Evolutionary conservation across 2,888 invertebrate genomes (phyloP).

Genomic region (Thecophora atra): DNA sequence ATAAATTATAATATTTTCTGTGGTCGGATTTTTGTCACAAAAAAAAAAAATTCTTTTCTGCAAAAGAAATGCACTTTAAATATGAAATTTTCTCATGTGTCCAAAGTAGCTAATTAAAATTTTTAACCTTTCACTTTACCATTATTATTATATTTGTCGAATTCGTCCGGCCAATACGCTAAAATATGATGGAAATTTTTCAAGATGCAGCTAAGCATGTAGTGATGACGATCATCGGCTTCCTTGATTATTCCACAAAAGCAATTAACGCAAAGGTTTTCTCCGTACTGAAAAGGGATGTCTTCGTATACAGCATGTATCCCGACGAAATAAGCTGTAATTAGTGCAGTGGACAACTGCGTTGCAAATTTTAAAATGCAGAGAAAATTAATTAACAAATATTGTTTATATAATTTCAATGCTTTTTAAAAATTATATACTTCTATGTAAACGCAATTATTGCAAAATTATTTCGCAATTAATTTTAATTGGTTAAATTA

Average conservation of each 20-base stretch:
- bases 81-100: too few relatives aligned
- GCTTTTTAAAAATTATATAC: too few relatives aligned
- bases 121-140: too few relatives aligned
- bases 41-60: not conserved
- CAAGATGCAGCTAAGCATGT: conserved; percentile 57
- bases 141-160: conserved; percentile 49
- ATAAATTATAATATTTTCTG: too few relatives aligned
- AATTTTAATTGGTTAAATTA: too few relatives aligned
- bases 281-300: conserved; percentile 60
- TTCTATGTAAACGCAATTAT: too few relatives aligned
- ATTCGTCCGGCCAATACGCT: conserved; percentile 62
- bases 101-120: too few relatives aligned
- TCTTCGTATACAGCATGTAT: conserved; percentile 55
- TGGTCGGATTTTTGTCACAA: too few relatives aligned
- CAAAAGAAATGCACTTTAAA: not conserved
- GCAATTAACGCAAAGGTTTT: conserved; percentile 60
- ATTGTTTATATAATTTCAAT: not conserved
- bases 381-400: not conserved
- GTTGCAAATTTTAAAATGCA: conserved; percentile 32
- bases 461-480: too few relatives aligned
- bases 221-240: conserved; percentile 48
- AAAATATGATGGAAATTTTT: conserved; percentile 62
- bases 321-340: conserved; percentile 9
- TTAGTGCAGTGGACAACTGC: conserved; percentile 46
- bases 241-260: conserved; percentile 55